These are phyloP conservation scores for Asarcornis scutulata DNA, from an alignment of 2,113 vertebrate species.

Conservation along the genomic window DNA sequence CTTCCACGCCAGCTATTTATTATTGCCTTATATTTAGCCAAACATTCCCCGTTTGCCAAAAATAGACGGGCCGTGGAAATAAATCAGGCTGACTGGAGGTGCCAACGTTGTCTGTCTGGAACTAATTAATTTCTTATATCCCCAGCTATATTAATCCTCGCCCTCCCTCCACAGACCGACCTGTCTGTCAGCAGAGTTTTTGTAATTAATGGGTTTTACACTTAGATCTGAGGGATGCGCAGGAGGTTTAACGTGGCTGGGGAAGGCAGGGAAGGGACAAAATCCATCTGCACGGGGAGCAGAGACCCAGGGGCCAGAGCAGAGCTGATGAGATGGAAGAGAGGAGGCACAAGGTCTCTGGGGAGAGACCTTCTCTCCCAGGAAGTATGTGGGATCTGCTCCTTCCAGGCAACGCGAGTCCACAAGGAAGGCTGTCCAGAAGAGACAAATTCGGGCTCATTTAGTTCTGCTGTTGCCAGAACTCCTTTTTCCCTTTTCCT, in stretches of 20 bases:
- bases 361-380: rapidly evolving
- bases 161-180: background rate
- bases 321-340: background rate
- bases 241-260: background rate
- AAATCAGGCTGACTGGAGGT: slow-evolving; percentile 53
- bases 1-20: background rate
- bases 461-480: background rate
- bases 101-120: slow-evolving; percentile 42
- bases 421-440: background rate
- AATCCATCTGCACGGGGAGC: rapidly evolving
- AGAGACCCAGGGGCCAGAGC: background rate
- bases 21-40: slow-evolving; percentile 23
- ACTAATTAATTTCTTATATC: slow-evolving; percentile 53
- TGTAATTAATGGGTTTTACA: background rate
- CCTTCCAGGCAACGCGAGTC: background rate
- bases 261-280: background rate
- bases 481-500: background rate
- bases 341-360: background rate
- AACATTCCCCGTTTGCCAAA: background rate
- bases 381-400: background rate
- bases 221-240: background rate
- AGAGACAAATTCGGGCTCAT: background rate
- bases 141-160: background rate
- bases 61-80: slow-evolving; percentile 40
- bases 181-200: background rate